Evolutionary conservation across 2,113 vertebrate genomes (phyloP).

Genomic region (Zosterops japonicus): DNA sequence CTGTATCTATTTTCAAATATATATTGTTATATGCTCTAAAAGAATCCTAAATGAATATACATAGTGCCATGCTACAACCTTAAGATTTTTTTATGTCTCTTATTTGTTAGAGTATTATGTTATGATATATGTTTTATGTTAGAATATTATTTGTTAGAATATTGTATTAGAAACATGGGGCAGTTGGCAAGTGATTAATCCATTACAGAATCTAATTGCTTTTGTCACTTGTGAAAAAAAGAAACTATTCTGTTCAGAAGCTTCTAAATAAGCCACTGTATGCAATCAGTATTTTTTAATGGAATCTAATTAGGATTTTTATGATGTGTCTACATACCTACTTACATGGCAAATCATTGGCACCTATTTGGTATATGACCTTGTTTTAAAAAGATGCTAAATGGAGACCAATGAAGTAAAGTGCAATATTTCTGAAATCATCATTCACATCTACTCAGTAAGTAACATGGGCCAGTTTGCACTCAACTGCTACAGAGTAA

Average conservation of each 20-base stretch:
- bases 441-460: not conserved
- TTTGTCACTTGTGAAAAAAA: not conserved
- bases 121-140: not conserved
- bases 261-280: not conserved
- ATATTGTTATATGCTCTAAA: not conserved
- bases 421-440: not conserved
- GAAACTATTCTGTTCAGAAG: not conserved
- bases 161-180: not conserved
- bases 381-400: not conserved
- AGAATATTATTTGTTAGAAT: not conserved
- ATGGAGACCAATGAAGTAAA: not conserved
- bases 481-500: not conserved
- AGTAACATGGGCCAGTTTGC: not conserved
- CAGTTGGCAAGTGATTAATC: slow-evolving; percentile 12
- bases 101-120: not conserved
- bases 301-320: not conserved
- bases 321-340: not conserved
- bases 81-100: not conserved
- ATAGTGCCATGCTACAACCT: not conserved
- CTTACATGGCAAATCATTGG: not conserved
- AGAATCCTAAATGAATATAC: not conserved
- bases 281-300: not conserved
- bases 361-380: not conserved
- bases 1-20: not conserved
- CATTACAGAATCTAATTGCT: not conserved